phyloP scores from a whole-genome alignment of 2,113 vertebrate genomes.

The Tiliqua scincoides region DNA sequence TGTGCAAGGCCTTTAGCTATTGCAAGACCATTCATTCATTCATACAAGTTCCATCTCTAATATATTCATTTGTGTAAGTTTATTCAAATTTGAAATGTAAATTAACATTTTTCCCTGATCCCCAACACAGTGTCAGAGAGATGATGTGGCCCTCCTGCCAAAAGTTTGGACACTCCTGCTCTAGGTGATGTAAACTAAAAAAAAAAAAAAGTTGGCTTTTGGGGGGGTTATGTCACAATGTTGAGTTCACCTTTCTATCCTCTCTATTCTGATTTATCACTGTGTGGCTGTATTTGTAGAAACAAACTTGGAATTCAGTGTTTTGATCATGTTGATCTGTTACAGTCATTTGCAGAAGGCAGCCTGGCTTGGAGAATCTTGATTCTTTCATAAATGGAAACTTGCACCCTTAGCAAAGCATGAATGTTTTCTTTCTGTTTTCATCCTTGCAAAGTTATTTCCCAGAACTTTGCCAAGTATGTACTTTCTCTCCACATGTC shows the following conservation, averaged over 20 bases:
- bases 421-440: constrained; percentile 14
- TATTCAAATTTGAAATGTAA: too few relatives aligned
- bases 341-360: constrained; percentile 71
- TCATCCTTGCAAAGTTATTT: background rate
- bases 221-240: background rate
- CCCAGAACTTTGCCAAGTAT: background rate
- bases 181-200: too few relatives aligned
- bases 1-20: too few relatives aligned
- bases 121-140: too few relatives aligned
- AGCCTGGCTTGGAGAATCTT: constrained; percentile 56
- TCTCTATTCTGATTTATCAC: constrained; percentile 15
- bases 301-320: constrained; percentile 62
- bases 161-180: too few relatives aligned
- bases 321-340: constrained; percentile 52
- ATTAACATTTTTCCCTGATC: too few relatives aligned
- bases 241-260: background rate
- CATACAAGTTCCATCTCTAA: too few relatives aligned
- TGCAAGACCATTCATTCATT: too few relatives aligned
- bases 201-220: background rate
- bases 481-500: background rate
- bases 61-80: too few relatives aligned
- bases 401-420: constrained; percentile 60
- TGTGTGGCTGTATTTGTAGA: constrained; percentile 59
- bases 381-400: constrained; percentile 66
- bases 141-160: too few relatives aligned